Evolutionary conservation across 2,888 invertebrate species (phyloP), one percentile per base, ranked within the genome.

Genomic region (Omphaloscelis lunosa): DNA sequence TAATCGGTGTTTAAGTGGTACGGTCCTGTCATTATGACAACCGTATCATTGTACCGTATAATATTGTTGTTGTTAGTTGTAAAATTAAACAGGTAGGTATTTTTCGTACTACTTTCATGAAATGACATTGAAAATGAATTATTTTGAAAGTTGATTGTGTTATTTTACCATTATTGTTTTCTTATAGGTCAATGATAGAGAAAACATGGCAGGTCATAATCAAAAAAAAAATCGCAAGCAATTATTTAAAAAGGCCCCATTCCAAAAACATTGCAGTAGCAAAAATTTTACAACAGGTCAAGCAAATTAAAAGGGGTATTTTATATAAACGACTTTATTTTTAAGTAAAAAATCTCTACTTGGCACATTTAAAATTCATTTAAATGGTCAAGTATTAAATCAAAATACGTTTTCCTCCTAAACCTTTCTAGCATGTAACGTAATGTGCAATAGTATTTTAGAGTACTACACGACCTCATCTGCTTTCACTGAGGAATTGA

Each of bases 1-100:
- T 51, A 61, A 68, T 84, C 59, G 62, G 17, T 4, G 48, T 75
- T 51, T 59, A 34, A 23, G 78, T 77, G 79, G n/a, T 15, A 34
- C 27, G 6, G 51, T 58, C 66, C 29, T 62, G 45, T 62, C 15
- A 58, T 74, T 63, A 59, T 53, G 20, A 6, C 0, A 41, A 56
- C 34, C 34, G 12, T 20, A 20, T 48, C 7, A 34, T 34, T 1
- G n/a, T n/a, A n/a, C n/a, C 2, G 7, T 51, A 51, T 20, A 20
- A 20, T 51, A 51, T 20, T 51, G 48, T 45, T 45, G 45, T 15
- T 45, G 15, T 45, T 45, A 5, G 12, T 45, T 45, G 45, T 45
- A 45, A 45, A 45, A 45, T 45, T 45, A 53, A 56, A 56, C 39
- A 17, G 39, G 8, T 15, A 65, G 7, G 2, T 27, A 59, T 27